phyloP scores from a whole-genome alignment of 2,888 invertebrate species.

The Palloptera scutellata region DNA sequence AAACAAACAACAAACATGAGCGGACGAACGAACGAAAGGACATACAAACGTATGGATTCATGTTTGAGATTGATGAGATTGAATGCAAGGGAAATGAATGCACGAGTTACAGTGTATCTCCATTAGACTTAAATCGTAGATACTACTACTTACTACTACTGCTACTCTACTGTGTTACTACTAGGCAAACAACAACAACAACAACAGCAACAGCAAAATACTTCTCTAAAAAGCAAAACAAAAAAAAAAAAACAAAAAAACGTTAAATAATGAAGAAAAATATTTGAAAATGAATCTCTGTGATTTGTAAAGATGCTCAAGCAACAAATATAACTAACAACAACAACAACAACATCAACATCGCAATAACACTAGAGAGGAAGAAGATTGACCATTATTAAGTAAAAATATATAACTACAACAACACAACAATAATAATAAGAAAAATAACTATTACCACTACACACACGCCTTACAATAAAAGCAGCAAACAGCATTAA shows the following conservation, averaged over 20 bases:
- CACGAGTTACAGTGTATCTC: no score
- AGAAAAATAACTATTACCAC: background rate
- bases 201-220: constrained; percentile 19
- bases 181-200: constrained; percentile 12
- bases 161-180: background rate
- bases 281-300: background rate
- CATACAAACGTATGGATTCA: no score
- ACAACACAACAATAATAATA: background rate
- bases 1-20: no score
- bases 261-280: constrained; percentile 20
- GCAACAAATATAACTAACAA: background rate
- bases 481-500: no score
- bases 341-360: constrained; percentile 11
- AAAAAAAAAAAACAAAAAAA: constrained; percentile 14
- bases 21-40: no score
- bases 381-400: constrained; percentile 21
- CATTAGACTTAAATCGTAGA: no score
- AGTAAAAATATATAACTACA: background rate
- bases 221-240: constrained; percentile 11
- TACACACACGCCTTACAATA: background rate
- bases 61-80: no score
- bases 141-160: no score
- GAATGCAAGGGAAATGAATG: no score
- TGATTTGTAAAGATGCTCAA: constrained; percentile 3
- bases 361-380: constrained; percentile 13